A percentile compares a stretch with the other conserved stretches of the same genome.
Evolutionary conservation across 2,113 vertebrate species (phyloP).

Genomic region (Lontra canadensis): DNA sequence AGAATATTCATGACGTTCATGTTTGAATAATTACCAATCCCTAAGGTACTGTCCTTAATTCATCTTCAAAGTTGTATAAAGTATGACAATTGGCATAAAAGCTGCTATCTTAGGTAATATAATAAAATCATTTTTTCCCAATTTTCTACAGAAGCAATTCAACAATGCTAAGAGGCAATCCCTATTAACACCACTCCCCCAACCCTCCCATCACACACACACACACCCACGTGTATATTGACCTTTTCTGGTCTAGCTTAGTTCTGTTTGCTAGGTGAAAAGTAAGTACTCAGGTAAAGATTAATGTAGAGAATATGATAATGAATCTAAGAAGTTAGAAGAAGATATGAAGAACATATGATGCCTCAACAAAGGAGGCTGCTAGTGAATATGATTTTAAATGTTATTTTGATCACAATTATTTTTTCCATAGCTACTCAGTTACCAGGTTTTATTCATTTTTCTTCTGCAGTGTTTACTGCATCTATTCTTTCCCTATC

Average conservation of each 20-base stretch:
- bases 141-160: slow-evolving; percentile 2
- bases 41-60: background rate
- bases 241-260: background rate
- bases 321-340: background rate
- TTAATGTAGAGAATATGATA: background rate
- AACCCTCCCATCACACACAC: background rate
- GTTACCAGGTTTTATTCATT: background rate
- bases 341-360: background rate
- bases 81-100: background rate
- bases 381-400: background rate
- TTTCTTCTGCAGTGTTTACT: background rate
- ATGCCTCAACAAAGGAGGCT: background rate
- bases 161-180: background rate
- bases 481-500: too few relatives aligned
- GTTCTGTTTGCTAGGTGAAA: background rate
- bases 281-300: background rate
- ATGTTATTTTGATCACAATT: background rate
- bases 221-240: background rate
- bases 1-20: background rate
- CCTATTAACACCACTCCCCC: background rate
- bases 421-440: background rate
- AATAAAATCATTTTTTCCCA: background rate
- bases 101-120: background rate
- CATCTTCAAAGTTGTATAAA: background rate
- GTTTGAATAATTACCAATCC: background rate